phyloP scores from a whole-genome alignment of 2,888 invertebrate species.

The Shargacucullia verbasci region DNA sequence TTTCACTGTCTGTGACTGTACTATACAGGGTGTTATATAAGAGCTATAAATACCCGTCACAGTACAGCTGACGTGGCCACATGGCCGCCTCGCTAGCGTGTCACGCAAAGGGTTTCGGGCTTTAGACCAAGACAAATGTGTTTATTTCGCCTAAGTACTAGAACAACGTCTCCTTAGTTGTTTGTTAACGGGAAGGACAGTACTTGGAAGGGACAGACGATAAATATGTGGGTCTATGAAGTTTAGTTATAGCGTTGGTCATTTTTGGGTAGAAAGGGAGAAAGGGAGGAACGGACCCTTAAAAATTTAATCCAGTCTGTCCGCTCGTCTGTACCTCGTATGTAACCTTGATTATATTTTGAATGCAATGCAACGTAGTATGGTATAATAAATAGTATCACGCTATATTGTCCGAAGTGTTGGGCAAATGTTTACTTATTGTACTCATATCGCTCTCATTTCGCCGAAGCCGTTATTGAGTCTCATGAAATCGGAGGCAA shows the following conservation, averaged over 20 bases:
- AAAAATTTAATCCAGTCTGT: too few relatives aligned
- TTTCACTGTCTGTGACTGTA: constrained; percentile 34
- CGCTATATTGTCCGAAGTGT: too few relatives aligned
- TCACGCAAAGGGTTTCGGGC: constrained; percentile 61
- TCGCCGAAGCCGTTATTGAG: too few relatives aligned
- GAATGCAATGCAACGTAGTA: too few relatives aligned
- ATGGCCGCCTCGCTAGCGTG: constrained; percentile 54
- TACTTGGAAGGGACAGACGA: constrained; percentile 38
- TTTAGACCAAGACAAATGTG: constrained; percentile 61
- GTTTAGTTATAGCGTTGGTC: background rate
- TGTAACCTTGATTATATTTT: too few relatives aligned
- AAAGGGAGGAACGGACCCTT: too few relatives aligned
- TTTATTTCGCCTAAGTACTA: constrained; percentile 59
- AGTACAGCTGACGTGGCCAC: constrained; percentile 56
- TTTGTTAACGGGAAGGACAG: constrained; percentile 49
- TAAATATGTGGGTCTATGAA: constrained; percentile 38
- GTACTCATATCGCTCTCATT: too few relatives aligned
- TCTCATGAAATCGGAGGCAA: too few relatives aligned
- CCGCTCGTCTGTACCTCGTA: too few relatives aligned
- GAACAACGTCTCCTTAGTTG: constrained; percentile 43
- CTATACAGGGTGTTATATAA: constrained; percentile 50
- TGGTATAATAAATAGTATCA: too few relatives aligned
- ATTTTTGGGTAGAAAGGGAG: background rate
- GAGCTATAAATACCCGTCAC: constrained; percentile 61
- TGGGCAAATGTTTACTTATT: too few relatives aligned